Conservation (phyloP, 1,140 invertebrate species). For the Tetramorium simillimum region DNA sequence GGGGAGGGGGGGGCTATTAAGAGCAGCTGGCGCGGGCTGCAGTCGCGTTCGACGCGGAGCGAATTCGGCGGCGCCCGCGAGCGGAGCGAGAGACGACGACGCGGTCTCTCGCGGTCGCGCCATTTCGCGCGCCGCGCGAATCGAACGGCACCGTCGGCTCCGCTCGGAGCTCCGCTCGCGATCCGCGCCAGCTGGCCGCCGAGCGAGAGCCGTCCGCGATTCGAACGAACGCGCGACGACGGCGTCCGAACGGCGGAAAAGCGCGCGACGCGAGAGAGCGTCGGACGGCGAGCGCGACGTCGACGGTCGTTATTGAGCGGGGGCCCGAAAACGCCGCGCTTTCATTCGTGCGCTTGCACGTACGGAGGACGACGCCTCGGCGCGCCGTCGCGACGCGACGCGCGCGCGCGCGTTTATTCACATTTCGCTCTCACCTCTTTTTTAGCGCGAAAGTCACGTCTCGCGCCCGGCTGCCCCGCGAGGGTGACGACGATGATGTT, state of each 20-base stretch:
- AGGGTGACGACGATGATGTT: neutral
- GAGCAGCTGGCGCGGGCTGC: neutral
- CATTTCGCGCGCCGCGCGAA: conserved; percentile 40
- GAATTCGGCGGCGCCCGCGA: neutral
- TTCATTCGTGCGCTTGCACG: conserved; percentile 28
- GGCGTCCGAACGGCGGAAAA: neutral
- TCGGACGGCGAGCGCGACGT: neutral
- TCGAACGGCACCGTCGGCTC: neutral
- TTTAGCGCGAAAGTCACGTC: conserved; percentile 58
- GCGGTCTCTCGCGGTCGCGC: conserved; percentile 37
- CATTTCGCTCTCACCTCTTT: conserved; percentile 51
- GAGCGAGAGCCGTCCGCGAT: too few relatives aligned
- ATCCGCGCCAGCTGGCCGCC: too few relatives aligned
- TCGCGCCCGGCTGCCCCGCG: conserved; percentile 6
- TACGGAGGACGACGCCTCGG: conserved; percentile 55
- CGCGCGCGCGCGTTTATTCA: neutral
- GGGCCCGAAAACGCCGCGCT: conserved; percentile 53
- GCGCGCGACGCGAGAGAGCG: neutral
- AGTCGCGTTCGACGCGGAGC: neutral
- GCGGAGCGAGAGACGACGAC: neutral
- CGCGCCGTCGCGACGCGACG: neutral
- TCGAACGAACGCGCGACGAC: neutral
- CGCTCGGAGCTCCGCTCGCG: neutral
- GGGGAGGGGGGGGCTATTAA: neutral
- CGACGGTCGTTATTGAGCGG: conserved; percentile 64